These are phyloP conservation scores for Chloroceryle aenea DNA, from an alignment of 2,113 vertebrate genomes.

Conservation along the genomic window DNA sequence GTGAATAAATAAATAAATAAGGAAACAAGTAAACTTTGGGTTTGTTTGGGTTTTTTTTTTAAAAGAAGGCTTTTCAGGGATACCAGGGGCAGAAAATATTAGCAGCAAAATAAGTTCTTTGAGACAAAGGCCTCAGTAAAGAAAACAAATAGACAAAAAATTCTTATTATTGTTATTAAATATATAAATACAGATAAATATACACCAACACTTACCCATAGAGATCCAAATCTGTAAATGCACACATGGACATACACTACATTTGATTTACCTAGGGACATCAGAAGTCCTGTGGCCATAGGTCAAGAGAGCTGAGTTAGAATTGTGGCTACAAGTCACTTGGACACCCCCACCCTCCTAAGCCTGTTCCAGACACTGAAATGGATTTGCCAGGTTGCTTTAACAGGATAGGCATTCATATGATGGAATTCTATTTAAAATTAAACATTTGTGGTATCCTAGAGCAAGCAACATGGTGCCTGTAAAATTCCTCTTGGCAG, in stretches of 20 bases:
- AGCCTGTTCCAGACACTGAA: background rate
- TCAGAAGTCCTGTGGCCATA: background rate
- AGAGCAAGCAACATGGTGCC: background rate
- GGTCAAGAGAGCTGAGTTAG: background rate
- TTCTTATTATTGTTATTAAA: background rate
- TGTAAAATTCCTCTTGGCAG: background rate
- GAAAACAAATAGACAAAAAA: fast-evolving
- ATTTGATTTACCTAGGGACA: background rate
- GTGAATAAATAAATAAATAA: background rate
- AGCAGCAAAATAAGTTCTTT: background rate
- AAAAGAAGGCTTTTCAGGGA: background rate
- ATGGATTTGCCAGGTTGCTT: conserved; percentile 1
- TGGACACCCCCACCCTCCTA: too few species aligned
- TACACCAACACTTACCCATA: background rate
- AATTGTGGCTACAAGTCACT: background rate
- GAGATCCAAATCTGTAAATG: background rate
- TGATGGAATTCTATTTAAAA: background rate
- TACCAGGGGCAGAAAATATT: background rate
- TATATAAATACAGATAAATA: background rate
- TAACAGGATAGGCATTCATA: background rate
- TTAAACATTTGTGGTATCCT: background rate
- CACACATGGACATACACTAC: background rate
- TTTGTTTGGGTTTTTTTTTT: background rate
- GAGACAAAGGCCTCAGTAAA: background rate
- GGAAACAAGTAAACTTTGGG: background rate